A percentile compares a stretch with the other conserved stretches of the same genome.
Conservation (phyloP, 2,797 vertebrate species). For the Mus spretus region DNA sequence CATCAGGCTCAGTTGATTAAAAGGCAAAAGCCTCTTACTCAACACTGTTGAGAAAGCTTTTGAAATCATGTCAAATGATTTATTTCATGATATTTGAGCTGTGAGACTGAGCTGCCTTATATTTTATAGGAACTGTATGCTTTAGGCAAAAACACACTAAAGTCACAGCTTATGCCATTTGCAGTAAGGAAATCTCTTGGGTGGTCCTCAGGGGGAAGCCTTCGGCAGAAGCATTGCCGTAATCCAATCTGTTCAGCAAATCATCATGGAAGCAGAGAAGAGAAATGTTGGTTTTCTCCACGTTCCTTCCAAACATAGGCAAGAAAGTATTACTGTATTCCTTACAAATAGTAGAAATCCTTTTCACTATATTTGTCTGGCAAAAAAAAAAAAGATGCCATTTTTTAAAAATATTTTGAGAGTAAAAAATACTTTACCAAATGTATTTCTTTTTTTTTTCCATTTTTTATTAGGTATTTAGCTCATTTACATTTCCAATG, state of each 20-base stretch:
- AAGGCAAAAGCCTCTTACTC: slow-evolving; percentile 9
- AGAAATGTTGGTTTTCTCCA: slow-evolving; percentile 46
- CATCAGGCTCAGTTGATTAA: slow-evolving; percentile 21
- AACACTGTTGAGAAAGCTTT: slow-evolving; percentile 50
- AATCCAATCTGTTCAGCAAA: slow-evolving; percentile 71
- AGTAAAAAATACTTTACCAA: slow-evolving; percentile 8
- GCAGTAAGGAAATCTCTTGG: slow-evolving; percentile 66
- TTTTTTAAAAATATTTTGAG: slow-evolving; percentile 1
- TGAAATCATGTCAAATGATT: slow-evolving; percentile 67
- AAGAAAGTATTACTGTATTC: neutral
- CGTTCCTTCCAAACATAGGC: neutral
- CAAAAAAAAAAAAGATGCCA: neutral
- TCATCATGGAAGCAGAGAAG: slow-evolving; percentile 30
- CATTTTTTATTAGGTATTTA: too few species aligned
- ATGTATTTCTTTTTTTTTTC: neutral
- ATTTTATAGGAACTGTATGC: slow-evolving; percentile 64
- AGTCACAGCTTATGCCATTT: slow-evolving; percentile 54
- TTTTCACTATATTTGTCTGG: neutral
- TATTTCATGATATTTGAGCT: slow-evolving; percentile 59
- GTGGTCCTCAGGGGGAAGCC: slow-evolving; percentile 73
- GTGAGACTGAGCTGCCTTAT: slow-evolving; percentile 28
- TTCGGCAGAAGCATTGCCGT: slow-evolving; percentile 59
- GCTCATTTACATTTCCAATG: too few species aligned
- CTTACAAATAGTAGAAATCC: neutral
- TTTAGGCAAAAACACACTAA: slow-evolving; percentile 65